Conservation (phyloP, 2,113 vertebrate genomes). For the Thamnophis sirtalis region DNA sequence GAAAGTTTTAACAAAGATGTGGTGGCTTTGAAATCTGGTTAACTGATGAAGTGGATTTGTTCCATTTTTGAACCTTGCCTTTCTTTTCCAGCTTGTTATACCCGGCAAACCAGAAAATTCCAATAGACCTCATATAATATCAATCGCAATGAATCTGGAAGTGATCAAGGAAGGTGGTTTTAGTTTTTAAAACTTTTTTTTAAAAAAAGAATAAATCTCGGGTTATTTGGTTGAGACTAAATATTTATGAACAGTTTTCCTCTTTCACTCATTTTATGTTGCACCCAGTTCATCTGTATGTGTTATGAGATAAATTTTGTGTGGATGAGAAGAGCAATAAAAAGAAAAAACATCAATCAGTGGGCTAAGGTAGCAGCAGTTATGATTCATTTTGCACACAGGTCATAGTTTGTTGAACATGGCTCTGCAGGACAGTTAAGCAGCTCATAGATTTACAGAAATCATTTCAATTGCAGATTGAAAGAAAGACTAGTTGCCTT, state of each 20-base stretch:
- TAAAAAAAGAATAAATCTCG: constrained; percentile 73
- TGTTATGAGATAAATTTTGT: constrained; percentile 72
- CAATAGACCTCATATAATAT: constrained; percentile 69
- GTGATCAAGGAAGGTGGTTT: constrained; percentile 74
- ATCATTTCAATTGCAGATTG: constrained; percentile 31
- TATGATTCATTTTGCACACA: constrained; percentile 10
- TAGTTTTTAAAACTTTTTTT: constrained; percentile 56
- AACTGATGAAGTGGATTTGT: constrained; percentile 54
- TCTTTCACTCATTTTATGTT: constrained; percentile 70
- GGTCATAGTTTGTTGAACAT: constrained; percentile 41
- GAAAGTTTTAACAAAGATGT: background rate
- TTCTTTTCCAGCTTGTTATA: constrained; percentile 66
- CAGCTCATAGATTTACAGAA: background rate
- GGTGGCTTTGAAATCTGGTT: constrained; percentile 51
- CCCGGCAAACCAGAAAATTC: constrained; percentile 65
- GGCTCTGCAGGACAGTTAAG: constrained; percentile 32
- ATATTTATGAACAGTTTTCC: constrained; percentile 77
- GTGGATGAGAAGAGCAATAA: constrained; percentile 53
- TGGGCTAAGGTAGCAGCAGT: constrained; percentile 32
- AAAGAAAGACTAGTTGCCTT: constrained; percentile 13
- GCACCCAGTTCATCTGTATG: constrained; percentile 70
- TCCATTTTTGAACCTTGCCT: constrained; percentile 70
- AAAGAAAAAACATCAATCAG: constrained; percentile 55
- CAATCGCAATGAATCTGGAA: constrained; percentile 76
- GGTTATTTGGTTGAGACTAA: constrained; percentile 73